Conservation (phyloP, 2,888 invertebrate species). For the Acanthopleura granulata region DNA sequence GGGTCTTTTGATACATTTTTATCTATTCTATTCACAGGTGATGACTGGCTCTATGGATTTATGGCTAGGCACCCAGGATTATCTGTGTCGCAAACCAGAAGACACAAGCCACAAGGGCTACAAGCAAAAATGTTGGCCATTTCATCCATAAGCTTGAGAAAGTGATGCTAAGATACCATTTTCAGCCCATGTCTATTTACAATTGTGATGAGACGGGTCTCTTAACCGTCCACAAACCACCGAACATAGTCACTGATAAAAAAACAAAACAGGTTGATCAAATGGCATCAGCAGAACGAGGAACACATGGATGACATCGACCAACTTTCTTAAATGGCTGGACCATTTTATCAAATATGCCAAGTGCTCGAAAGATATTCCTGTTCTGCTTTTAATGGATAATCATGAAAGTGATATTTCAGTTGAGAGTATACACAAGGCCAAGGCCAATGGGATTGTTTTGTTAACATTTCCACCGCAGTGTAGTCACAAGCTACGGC, state of each 20-base stretch:
- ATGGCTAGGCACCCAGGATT: neutral
- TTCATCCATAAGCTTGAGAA: conserved; percentile 4
- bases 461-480: conserved; percentile 19
- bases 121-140: neutral
- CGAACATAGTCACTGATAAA: conserved; percentile 19
- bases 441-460: conserved; percentile 24
- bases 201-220: conserved; percentile 25
- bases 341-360: conserved; percentile 21
- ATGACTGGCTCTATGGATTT: conserved; percentile 8
- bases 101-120: neutral
- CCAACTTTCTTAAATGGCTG: conserved; percentile 22
- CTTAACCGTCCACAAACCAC: conserved; percentile 26
- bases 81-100: neutral
- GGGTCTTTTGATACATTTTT: too few species aligned
- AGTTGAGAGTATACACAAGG: conserved; percentile 21
- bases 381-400: conserved; percentile 21
- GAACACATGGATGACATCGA: conserved; percentile 29
- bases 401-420: conserved; percentile 27
- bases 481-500: conserved; percentile 22
- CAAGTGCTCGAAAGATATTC: conserved; percentile 23
- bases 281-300: conserved; percentile 22
- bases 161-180: neutral
- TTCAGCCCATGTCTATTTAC: conserved; percentile 5
- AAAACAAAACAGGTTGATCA: conserved; percentile 14
- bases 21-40: neutral